Percentiles rank a stretch among this genome's conserved stretches.
These are phyloP conservation scores for Lepilemur septentrionalis DNA, from an alignment of 2,797 vertebrate species.

Conservation along the genomic window DNA sequence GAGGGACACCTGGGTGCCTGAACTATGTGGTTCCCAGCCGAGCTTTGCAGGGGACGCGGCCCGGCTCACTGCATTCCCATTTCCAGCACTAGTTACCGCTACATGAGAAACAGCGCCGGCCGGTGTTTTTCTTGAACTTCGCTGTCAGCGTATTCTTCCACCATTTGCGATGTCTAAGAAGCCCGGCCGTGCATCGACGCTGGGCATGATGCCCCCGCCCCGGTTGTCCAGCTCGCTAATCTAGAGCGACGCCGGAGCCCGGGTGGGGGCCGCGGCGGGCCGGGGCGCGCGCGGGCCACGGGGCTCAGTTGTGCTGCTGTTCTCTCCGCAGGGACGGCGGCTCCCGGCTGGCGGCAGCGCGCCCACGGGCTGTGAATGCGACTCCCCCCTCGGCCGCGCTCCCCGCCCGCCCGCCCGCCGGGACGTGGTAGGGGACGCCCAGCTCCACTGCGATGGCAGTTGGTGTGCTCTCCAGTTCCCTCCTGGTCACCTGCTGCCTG, in stretches of 20 bases:
- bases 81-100: background rate
- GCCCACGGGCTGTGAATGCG: conserved; percentile 71
- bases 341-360: conserved; percentile 75
- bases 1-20: background rate
- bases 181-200: background rate
- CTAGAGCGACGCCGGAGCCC: background rate
- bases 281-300: conserved; percentile 41
- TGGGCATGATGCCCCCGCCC: background rate
- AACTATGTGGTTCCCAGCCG: background rate
- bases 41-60: background rate
- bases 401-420: conserved; percentile 83
- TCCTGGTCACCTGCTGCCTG: conserved; percentile 94
- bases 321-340: conserved; percentile 90
- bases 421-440: conserved; percentile 94
- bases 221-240: background rate
- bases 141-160: background rate
- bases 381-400: conserved; percentile 58
- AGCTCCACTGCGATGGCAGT: conserved; percentile 94
- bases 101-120: background rate
- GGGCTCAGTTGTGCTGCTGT: conserved; percentile 72
- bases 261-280: conserved; percentile 66
- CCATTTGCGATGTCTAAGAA: background rate
- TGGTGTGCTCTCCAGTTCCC: conserved; percentile 89
- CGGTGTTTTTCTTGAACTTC: background rate
- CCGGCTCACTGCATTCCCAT: background rate